A percentile compares a stretch with the other conserved stretches of the same genome.
Conservation (phyloP, 2,888 invertebrate species). For the Helobdella robusta region DNA sequence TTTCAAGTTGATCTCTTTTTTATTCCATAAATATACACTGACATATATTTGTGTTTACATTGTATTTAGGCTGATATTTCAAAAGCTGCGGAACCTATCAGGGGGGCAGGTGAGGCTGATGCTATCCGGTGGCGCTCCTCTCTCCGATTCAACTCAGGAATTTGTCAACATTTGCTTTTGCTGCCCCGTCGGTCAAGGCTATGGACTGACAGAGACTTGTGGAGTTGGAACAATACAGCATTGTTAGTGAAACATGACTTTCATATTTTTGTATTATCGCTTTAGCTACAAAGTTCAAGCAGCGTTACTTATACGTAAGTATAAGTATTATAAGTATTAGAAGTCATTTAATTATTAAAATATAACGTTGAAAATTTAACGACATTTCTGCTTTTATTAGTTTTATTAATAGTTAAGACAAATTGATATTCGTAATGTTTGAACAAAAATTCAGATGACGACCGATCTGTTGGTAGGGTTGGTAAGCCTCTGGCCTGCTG, state of each 20-base stretch:
- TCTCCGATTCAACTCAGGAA: slow-evolving; percentile 86
- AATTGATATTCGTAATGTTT: too few relatives aligned
- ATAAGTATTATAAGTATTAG: background rate
- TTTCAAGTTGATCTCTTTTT: too few relatives aligned
- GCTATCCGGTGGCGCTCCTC: slow-evolving; percentile 85
- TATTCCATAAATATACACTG: too few relatives aligned
- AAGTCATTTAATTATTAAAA: background rate
- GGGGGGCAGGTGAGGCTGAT: slow-evolving; percentile 82
- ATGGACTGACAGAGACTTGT: slow-evolving; percentile 94
- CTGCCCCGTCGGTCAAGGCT: slow-evolving; percentile 79
- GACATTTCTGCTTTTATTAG: too few relatives aligned
- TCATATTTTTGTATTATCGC: too few relatives aligned
- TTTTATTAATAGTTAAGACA: too few relatives aligned
- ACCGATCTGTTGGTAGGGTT: slow-evolving; percentile 69
- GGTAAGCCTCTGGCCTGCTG: slow-evolving; percentile 77
- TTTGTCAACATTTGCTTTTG: slow-evolving; percentile 85
- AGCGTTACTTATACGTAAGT: background rate
- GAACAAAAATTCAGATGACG: slow-evolving; percentile 50
- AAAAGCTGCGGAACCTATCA: slow-evolving; percentile 58
- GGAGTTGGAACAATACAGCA: slow-evolving; percentile 63
- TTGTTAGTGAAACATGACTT: too few relatives aligned
- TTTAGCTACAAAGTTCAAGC: too few relatives aligned
- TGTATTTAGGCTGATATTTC: slow-evolving; percentile 56
- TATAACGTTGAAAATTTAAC: slow-evolving; percentile 22
- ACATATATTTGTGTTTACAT: background rate